These are phyloP conservation scores for Meganola albula DNA, from an alignment of 2,888 invertebrate species.

Conservation along the genomic window DNA sequence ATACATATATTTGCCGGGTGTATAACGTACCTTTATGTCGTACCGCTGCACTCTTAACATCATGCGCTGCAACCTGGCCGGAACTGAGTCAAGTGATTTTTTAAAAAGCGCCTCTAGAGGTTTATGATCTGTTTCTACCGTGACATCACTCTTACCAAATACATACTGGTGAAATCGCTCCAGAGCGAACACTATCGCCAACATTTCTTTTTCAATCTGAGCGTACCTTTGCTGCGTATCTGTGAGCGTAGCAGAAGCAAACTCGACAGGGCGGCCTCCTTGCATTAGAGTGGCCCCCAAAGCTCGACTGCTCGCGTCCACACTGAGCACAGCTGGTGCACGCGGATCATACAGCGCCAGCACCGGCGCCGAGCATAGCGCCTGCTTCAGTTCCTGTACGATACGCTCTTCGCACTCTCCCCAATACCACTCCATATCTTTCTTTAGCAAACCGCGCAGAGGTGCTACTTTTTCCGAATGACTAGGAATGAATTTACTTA, in stretches of 20 bases:
- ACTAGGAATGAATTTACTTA: slow-evolving; percentile 14
- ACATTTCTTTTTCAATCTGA: slow-evolving; percentile 10
- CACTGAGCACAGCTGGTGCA: slow-evolving; percentile 6
- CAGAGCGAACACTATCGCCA: slow-evolving; percentile 12
- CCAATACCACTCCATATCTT: slow-evolving; percentile 13
- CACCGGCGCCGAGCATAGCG: not conserved
- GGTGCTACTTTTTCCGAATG: slow-evolving; percentile 10
- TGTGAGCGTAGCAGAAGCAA: slow-evolving; percentile 5
- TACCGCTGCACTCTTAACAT: not conserved
- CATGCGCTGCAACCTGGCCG: not conserved
- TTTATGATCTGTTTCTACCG: not conserved
- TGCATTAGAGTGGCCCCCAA: slow-evolving; percentile 25
- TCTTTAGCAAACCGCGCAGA: slow-evolving; percentile 13
- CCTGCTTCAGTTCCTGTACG: not conserved
- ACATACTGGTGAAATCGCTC: slow-evolving; percentile 3
- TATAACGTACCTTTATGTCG: not conserved
- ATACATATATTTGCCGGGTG: not conserved
- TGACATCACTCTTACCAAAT: not conserved
- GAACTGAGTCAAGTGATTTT: not conserved
- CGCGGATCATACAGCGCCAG: not conserved
- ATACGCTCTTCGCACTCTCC: slow-evolving; percentile 1
- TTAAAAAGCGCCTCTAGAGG: slow-evolving; percentile 1
- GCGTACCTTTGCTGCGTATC: slow-evolving; percentile 15
- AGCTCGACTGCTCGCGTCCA: slow-evolving; percentile 18
- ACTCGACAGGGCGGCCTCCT: slow-evolving; percentile 4